These are phyloP conservation scores for Diprion similis DNA, from an alignment of 1,140 invertebrate genomes.

Conservation along the genomic window DNA sequence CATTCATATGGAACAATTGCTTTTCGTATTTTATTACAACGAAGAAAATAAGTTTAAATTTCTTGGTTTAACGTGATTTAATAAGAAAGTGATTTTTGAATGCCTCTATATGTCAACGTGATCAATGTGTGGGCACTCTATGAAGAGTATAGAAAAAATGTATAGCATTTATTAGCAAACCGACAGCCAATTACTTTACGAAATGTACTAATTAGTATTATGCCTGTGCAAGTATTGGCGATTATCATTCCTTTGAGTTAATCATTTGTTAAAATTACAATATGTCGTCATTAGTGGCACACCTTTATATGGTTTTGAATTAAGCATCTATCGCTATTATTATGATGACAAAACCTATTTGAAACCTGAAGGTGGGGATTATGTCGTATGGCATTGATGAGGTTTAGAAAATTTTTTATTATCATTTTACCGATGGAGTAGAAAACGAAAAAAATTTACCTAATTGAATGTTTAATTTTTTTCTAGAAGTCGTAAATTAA, in stretches of 20 bases:
- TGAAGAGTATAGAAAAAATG: neutral
- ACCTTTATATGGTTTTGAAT: neutral
- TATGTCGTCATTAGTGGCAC: neutral
- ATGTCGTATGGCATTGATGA: conserved; percentile 23
- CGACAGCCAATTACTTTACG: conserved; percentile 40
- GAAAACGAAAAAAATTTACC: neutral
- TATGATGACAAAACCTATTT: conserved; percentile 4
- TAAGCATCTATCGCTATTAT: neutral
- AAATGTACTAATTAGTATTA: neutral
- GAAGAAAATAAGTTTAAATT: neutral
- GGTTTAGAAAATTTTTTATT: conserved; percentile 37
- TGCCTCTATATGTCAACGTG: no score
- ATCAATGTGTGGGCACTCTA: neutral
- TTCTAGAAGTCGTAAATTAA: conserved; percentile 88
- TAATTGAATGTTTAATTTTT: conserved; percentile 32
- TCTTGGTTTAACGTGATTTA: no score
- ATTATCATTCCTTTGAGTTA: neutral
- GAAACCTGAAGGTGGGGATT: neutral
- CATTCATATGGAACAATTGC: neutral
- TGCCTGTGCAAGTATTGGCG: neutral
- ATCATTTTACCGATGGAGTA: conserved; percentile 53
- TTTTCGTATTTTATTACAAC: neutral
- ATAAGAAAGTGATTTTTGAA: no score
- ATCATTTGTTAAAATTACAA: neutral
- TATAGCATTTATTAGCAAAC: conserved; percentile 39